Percentiles rank a stretch among this genome's conserved stretches.
phyloP scores from a whole-genome alignment of 1,140 invertebrate genomes.

The Anastrepha ludens region DNA sequence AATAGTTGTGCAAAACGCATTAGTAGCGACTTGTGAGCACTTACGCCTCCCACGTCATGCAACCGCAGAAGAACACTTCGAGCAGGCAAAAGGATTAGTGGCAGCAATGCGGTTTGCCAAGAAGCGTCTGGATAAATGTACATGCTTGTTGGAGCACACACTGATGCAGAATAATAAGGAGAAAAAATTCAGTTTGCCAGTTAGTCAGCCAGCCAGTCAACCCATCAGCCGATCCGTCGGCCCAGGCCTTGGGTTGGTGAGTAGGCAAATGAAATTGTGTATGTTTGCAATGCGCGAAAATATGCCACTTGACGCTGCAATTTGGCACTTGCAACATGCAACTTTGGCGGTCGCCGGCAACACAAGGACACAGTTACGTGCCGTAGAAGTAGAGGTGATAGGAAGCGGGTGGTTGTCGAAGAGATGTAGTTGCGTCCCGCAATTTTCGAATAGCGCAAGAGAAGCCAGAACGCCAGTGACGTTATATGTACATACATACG shows the following conservation, averaged over 20 bases:
- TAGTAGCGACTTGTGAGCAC: constrained; percentile 37
- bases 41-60: background rate
- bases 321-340: constrained; percentile 51
- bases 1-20: constrained; percentile 48
- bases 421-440: no score
- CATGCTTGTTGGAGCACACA: background rate
- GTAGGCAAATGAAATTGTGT: background rate
- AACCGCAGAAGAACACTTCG: constrained; percentile 32
- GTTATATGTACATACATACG: background rate
- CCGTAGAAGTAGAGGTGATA: background rate
- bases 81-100: constrained; percentile 1
- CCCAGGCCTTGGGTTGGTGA: background rate
- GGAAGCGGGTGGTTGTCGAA: background rate
- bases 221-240: no score
- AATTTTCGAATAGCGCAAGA: background rate
- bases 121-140: constrained; percentile 12
- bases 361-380: constrained; percentile 12
- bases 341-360: constrained; percentile 41
- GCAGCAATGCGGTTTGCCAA: background rate
- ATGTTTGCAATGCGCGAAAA: constrained; percentile 27
- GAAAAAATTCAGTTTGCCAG: background rate
- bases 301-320: constrained; percentile 39
- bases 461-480: background rate
- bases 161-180: background rate
- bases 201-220: background rate